Evolutionary conservation across 2,797 vertebrate genomes (phyloP).

Genomic region (Cetoscarus ocellatus): DNA sequence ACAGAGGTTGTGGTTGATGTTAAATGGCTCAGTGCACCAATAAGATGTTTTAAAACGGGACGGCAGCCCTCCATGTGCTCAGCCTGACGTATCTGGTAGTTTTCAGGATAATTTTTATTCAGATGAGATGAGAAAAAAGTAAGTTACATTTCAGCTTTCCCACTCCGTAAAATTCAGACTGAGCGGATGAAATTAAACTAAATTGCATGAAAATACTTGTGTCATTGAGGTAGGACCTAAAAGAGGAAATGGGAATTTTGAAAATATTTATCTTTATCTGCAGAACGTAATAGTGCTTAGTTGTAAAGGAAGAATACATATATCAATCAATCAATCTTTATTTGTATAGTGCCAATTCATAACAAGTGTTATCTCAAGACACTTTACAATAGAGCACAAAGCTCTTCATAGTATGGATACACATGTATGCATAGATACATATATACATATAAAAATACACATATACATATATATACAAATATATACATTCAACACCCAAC

Average conservation of each 20-base stretch:
- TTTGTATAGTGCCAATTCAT: no score
- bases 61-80: not conserved
- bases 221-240: not conserved
- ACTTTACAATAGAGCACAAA: no score
- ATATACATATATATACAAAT: no score
- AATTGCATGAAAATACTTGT: slow-evolving; percentile 2
- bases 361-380: no score
- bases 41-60: no score
- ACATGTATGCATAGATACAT: no score
- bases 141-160: slow-evolving; percentile 4
- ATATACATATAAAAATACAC: no score
- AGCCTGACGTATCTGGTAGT: not conserved
- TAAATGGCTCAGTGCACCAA: no score
- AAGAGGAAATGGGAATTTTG: not conserved
- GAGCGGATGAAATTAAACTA: slow-evolving; percentile 21
- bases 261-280: not conserved
- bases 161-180: not conserved
- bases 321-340: no score
- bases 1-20: no score
- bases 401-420: no score
- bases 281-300: not conserved
- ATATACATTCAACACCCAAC: no score
- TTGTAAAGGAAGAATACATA: not conserved
- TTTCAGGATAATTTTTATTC: not conserved
- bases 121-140: not conserved